Conservation (phyloP, 2,888 invertebrate genomes). For the Dione juno region DNA sequence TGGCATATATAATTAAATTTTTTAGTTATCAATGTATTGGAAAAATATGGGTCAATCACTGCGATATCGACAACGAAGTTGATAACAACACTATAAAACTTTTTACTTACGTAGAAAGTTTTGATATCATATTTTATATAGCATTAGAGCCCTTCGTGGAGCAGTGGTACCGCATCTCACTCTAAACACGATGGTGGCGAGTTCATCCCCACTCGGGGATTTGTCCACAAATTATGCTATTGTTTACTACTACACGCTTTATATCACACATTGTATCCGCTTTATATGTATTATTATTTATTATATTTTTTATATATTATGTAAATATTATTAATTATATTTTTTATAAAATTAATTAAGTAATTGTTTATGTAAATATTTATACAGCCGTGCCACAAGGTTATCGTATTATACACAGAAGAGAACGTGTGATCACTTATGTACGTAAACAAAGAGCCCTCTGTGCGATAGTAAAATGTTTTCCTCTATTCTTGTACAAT, state of each 20-base stretch:
- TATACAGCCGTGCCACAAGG: background rate
- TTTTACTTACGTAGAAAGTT: constrained; percentile 28
- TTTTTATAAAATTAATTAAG: background rate
- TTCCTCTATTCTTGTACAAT: constrained; percentile 19
- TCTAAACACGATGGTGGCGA: no score
- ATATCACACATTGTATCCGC: no score
- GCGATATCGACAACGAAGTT: constrained; percentile 12
- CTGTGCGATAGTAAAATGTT: constrained; percentile 5
- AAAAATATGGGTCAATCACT: constrained; percentile 23
- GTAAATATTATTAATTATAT: no score
- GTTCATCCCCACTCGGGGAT: no score
- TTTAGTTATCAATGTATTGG: background rate
- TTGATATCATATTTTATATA: constrained; percentile 12
- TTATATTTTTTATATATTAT: no score
- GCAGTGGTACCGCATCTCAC: no score
- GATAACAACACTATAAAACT: constrained; percentile 27
- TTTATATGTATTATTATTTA: no score
- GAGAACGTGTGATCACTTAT: constrained; percentile 5
- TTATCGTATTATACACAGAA: constrained; percentile 11
- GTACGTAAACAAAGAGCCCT: constrained; percentile 19
- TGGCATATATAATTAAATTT: background rate
- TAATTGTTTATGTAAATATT: background rate
- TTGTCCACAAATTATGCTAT: no score
- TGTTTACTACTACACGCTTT: no score
- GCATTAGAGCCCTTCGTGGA: background rate